Evolutionary conservation across 2,113 vertebrate genomes (phyloP).

Genomic region (Melanerpes formicivorus): DNA sequence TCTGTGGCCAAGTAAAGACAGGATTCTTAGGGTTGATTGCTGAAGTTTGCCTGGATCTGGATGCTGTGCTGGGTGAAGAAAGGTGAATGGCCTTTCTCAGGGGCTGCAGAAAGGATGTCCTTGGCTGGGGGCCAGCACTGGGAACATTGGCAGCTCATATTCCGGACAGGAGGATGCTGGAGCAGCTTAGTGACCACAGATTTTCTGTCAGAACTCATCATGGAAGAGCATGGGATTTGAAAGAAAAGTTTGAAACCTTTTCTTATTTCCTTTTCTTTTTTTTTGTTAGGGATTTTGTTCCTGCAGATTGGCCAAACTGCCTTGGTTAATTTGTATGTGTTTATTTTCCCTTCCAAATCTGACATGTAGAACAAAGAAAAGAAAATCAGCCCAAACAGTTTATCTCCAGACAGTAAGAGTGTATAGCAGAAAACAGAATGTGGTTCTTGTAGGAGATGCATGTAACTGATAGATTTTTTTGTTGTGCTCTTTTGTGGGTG

Average conservation of each 20-base stretch:
- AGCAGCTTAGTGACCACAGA: background rate
- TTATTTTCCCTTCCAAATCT: background rate
- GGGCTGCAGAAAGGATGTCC: background rate
- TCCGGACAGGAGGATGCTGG: background rate
- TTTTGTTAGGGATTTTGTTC: background rate
- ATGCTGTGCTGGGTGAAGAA: background rate
- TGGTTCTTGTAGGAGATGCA: background rate
- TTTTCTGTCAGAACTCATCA: background rate
- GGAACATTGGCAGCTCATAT: background rate
- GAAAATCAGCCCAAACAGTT: background rate
- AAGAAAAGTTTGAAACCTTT: too few relatives aligned
- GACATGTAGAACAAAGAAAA: background rate
- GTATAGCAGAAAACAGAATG: background rate
- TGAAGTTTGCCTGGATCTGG: background rate
- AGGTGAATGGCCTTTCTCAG: constrained; percentile 17
- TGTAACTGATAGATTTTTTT: background rate
- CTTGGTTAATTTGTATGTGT: background rate
- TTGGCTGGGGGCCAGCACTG: background rate
- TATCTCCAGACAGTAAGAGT: background rate
- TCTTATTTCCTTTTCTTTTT: background rate
- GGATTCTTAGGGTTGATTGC: background rate
- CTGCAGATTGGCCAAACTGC: background rate
- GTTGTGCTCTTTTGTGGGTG: background rate
- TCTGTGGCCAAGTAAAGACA: background rate
- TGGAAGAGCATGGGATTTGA: background rate